These are phyloP conservation scores for Patella ulyssiponensis DNA, from an alignment of 2,888 invertebrate species.

Conservation along the genomic window DNA sequence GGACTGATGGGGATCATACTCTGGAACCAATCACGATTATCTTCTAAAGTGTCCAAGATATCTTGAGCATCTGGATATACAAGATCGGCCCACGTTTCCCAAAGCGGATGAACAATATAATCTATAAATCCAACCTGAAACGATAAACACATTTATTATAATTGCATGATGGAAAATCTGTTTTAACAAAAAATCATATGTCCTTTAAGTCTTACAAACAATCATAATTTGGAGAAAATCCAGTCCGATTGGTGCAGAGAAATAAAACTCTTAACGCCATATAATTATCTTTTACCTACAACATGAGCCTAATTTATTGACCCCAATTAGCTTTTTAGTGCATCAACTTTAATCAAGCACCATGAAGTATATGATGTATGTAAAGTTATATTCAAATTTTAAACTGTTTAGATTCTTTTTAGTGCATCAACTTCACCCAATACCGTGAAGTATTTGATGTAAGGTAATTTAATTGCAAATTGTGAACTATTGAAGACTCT, in stretches of 20 bases:
- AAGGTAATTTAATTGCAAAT: neutral
- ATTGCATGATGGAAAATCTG: neutral
- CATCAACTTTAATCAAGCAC: no score
- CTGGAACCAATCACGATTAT: slow-evolving; percentile 97
- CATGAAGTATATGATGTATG: no score
- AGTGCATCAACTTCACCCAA: no score
- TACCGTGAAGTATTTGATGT: no score
- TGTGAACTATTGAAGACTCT: slow-evolving; percentile 16
- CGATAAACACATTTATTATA: slow-evolving; percentile 1
- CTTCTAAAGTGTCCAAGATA: slow-evolving; percentile 96
- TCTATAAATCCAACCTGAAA: slow-evolving; percentile 95
- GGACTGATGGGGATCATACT: slow-evolving; percentile 93
- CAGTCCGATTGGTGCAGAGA: no score
- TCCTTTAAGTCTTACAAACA: neutral
- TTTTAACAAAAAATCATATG: neutral
- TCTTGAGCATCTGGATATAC: slow-evolving; percentile 99
- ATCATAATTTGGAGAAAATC: neutral
- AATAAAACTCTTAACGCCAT: no score
- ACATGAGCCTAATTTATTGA: no score
- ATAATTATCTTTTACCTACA: no score
- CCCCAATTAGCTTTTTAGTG: no score
- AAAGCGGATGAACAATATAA: slow-evolving; percentile 98
- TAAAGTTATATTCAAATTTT: no score
- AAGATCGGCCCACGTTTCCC: slow-evolving; percentile 99
- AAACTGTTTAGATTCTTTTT: no score